A percentile compares a stretch with the other conserved stretches of the same genome.
Evolutionary conservation across 2,113 vertebrate species (phyloP).

Genomic region (Monopterus albus): DNA sequence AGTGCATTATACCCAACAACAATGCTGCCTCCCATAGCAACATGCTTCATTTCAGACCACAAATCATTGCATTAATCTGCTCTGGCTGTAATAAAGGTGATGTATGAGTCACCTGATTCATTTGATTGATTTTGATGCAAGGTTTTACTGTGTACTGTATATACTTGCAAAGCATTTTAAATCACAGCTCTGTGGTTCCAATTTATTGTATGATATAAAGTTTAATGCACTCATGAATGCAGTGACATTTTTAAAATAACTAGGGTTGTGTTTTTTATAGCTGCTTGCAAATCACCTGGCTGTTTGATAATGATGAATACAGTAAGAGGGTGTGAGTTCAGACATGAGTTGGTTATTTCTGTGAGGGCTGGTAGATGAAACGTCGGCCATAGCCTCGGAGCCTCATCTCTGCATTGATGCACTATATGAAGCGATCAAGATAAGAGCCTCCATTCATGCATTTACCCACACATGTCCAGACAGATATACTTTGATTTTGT

Average conservation of each 20-base stretch:
- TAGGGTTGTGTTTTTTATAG: background rate
- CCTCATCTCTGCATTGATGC: background rate
- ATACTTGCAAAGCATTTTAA: slow-evolving; percentile 24
- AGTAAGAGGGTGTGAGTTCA: slow-evolving; percentile 16
- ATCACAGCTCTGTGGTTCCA: slow-evolving; percentile 2
- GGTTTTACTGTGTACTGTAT: slow-evolving; percentile 23
- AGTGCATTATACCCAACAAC: background rate
- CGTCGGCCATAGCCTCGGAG: background rate
- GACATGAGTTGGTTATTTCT: slow-evolving; percentile 21
- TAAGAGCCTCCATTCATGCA: slow-evolving; percentile 13
- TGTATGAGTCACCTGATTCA: slow-evolving; percentile 21
- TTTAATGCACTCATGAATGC: background rate
- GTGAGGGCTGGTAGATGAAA: slow-evolving; percentile 2
- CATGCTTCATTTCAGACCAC: slow-evolving; percentile 38
- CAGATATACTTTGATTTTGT: slow-evolving; percentile 54
- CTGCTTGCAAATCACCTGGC: background rate
- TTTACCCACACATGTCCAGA: background rate
- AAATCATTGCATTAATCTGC: slow-evolving; percentile 53
- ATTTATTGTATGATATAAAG: slow-evolving; percentile 26
- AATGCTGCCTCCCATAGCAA: background rate
- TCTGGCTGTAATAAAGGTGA: slow-evolving; percentile 32
- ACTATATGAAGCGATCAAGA: slow-evolving; percentile 10
- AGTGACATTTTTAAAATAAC: background rate
- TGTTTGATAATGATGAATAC: slow-evolving; percentile 14
- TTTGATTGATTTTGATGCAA: slow-evolving; percentile 55